These are phyloP conservation scores for Telmatherina bonti DNA, from an alignment of 2,797 vertebrate species.

Conservation along the genomic window DNA sequence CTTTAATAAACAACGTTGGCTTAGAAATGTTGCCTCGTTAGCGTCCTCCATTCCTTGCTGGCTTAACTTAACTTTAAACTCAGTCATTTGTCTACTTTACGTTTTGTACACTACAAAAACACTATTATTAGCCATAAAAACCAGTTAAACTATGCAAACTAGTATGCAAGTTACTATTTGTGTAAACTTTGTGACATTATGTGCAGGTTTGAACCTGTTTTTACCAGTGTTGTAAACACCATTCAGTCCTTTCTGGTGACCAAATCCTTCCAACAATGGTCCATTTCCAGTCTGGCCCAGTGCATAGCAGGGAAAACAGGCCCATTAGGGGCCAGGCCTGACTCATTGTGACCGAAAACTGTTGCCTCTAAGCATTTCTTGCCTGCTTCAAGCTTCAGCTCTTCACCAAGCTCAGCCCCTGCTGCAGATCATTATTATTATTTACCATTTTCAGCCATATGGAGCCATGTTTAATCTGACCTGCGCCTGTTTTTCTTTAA, in stretches of 20 bases:
- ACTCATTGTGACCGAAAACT: conserved; percentile 37
- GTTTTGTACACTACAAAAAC: background rate
- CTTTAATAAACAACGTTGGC: background rate
- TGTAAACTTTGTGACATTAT: background rate
- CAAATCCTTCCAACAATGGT: conserved; percentile 66
- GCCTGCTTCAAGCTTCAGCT: background rate
- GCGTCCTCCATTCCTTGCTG: conserved; percentile 1
- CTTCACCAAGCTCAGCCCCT: background rate
- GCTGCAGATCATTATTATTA: background rate
- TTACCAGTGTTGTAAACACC: conserved; percentile 22
- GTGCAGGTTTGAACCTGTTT: background rate
- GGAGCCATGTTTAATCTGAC: background rate
- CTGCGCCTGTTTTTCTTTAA: background rate
- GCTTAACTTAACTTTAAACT: conserved; percentile 6
- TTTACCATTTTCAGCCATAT: background rate
- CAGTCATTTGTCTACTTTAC: background rate
- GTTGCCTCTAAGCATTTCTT: conserved; percentile 12
- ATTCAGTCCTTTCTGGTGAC: conserved; percentile 37
- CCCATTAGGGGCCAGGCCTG: conserved; percentile 49
- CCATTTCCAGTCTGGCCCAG: conserved; percentile 51
- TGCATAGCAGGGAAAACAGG: conserved; percentile 40
- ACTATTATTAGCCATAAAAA: background rate
- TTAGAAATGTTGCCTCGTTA: conserved; percentile 48
- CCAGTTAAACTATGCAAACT: background rate
- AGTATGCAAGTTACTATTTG: background rate